Evolutionary conservation across 92 coral and sea anemone species (phyloP).

Genomic region (Nematostella vectensis): DNA sequence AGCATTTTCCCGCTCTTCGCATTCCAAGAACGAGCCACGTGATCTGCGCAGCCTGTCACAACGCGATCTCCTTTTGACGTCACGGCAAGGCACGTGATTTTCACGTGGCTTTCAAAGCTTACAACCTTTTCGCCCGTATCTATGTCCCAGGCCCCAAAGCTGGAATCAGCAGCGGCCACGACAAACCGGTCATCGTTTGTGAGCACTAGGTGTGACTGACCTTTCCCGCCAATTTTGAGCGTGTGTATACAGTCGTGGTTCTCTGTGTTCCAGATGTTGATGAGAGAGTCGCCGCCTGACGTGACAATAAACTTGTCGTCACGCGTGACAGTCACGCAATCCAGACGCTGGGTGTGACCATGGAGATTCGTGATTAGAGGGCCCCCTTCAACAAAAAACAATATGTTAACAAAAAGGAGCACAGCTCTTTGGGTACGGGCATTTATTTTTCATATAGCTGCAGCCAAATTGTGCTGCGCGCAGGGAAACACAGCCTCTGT

Average conservation of each 20-base stretch:
- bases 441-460: too few species aligned
- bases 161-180: slow-evolving; percentile 48
- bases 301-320: slow-evolving; percentile 67
- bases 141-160: slow-evolving; percentile 68
- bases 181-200: slow-evolving; percentile 47
- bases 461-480: too few species aligned
- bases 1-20: slow-evolving; percentile 16
- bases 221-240: slow-evolving; percentile 49
- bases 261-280: slow-evolving; percentile 68
- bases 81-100: slow-evolving; percentile 50
- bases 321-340: slow-evolving; percentile 47
- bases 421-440: too few species aligned
- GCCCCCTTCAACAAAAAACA: slow-evolving; percentile 24
- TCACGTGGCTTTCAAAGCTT: slow-evolving; percentile 32
- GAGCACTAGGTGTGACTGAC: slow-evolving; percentile 52
- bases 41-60: slow-evolving; percentile 52
- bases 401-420: too few species aligned
- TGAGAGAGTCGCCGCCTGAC: slow-evolving; percentile 61
- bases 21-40: slow-evolving; percentile 45
- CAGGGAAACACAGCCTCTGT: too few species aligned
- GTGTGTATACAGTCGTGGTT: slow-evolving; percentile 76
- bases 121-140: slow-evolving; percentile 66
- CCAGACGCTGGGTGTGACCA: slow-evolving; percentile 73
- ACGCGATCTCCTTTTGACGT: slow-evolving; percentile 34
- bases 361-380: slow-evolving; percentile 76